phyloP scores from a whole-genome alignment of 2,797 vertebrate species.

The Pseudochirops corinnae region DNA sequence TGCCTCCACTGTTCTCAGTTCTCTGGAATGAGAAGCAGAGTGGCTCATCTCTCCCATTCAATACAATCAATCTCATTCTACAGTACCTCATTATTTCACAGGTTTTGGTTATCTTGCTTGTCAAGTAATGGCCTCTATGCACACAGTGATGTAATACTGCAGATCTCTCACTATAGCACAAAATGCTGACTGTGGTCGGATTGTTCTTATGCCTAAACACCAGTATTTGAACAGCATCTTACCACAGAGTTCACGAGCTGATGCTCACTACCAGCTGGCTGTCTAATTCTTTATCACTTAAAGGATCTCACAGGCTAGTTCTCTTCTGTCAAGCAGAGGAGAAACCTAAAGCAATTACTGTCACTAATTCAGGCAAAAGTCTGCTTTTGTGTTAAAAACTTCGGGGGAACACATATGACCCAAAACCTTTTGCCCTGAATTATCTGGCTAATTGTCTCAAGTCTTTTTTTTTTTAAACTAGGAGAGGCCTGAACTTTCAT shows the following conservation, averaged over 20 bases:
- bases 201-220: background rate
- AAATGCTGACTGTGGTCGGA: background rate
- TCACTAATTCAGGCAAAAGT: background rate
- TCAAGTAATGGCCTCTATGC: background rate
- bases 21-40: background rate
- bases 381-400: background rate
- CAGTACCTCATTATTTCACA: background rate
- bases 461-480: background rate
- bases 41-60: background rate
- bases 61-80: too few species aligned
- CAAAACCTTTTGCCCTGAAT: background rate
- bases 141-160: accelerated
- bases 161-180: background rate
- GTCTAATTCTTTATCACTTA: background rate
- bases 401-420: background rate
- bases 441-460: background rate
- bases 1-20: background rate
- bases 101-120: background rate
- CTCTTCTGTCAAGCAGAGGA: background rate
- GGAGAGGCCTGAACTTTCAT: background rate
- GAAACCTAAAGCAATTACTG: background rate
- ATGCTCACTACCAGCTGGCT: background rate
- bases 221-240: background rate
- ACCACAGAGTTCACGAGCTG: background rate
- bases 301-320: background rate